Percentiles rank a stretch among this genome's conserved stretches.
phyloP scores from a whole-genome alignment of 2,888 invertebrate genomes.

The Drosophila neonasuta region DNA sequence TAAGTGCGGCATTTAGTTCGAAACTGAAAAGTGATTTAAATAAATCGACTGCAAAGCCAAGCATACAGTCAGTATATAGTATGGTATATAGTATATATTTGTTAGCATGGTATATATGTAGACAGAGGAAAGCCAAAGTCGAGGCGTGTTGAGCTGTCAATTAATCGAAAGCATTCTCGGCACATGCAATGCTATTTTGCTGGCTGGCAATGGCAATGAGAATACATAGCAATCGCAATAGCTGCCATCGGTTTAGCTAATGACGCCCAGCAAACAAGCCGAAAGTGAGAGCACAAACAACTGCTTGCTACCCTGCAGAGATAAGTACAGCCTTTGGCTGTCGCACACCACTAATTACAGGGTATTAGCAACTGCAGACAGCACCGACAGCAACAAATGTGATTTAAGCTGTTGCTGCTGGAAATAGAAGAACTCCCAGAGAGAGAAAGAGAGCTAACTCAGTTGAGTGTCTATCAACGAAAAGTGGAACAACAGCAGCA shows the following conservation, averaged over 20 bases:
- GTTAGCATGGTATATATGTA: background rate
- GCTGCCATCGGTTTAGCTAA: conserved; percentile 54
- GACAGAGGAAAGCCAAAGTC: background rate
- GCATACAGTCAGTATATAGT: background rate
- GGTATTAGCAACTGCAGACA: conserved; percentile 15
- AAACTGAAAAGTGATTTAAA: conserved; percentile 54
- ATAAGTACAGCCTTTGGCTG: background rate
- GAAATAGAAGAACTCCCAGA: conserved; percentile 9
- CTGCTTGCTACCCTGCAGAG: conserved; percentile 8
- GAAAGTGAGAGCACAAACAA: background rate
- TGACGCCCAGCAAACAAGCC: conserved; percentile 39
- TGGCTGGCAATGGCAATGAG: background rate
- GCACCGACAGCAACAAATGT: conserved; percentile 46
- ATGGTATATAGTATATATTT: background rate
- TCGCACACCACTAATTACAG: conserved; percentile 5
- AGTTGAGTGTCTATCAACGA: conserved; percentile 33
- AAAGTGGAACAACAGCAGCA: conserved; percentile 31
- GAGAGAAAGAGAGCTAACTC: conserved; percentile 3
- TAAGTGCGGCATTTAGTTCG: conserved; percentile 54
- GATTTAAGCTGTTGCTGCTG: conserved; percentile 45
- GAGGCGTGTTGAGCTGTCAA: conserved; percentile 41
- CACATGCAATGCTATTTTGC: conserved; percentile 39
- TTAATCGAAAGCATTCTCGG: conserved; percentile 55
- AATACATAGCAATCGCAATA: conserved; percentile 22
- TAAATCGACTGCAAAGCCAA: conserved; percentile 49